These are phyloP conservation scores for Leptinotarsa undecemlineata DNA, from an alignment of 1,140 invertebrate species.

Conservation along the genomic window DNA sequence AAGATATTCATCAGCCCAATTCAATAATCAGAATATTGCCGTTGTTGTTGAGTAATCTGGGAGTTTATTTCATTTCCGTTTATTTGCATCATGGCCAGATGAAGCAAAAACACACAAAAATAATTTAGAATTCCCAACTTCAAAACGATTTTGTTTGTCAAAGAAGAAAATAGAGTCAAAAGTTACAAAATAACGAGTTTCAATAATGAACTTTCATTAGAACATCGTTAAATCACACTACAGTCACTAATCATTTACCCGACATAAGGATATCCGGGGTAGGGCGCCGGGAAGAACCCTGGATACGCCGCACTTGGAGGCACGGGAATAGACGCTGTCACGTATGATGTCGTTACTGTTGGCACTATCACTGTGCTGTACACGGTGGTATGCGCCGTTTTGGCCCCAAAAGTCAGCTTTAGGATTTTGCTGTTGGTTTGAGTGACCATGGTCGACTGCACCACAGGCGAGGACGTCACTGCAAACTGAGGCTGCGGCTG, in stretches of 20 bases:
- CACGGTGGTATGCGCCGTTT: constrained; percentile 83
- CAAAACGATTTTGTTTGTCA: too few species aligned
- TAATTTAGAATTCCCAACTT: too few species aligned
- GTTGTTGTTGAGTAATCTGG: too few species aligned
- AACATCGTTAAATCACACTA: background rate
- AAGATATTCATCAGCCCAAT: too few species aligned
- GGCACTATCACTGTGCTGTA: constrained; percentile 84
- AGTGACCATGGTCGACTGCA: constrained; percentile 78
- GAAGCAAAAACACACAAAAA: too few species aligned
- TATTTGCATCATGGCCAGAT: too few species aligned
- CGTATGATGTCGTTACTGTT: constrained; percentile 78
- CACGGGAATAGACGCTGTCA: constrained; percentile 72
- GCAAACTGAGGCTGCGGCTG: constrained; percentile 67
- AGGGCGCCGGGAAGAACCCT: constrained; percentile 77
- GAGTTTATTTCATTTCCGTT: too few species aligned
- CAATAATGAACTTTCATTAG: too few species aligned
- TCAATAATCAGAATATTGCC: too few species aligned
- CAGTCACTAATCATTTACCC: constrained; percentile 52
- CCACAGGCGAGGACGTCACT: constrained; percentile 78
- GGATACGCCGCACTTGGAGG: constrained; percentile 64
- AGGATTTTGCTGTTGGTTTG: constrained; percentile 80
- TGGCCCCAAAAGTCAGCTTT: constrained; percentile 85
- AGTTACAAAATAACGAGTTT: too few species aligned
- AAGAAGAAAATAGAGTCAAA: too few species aligned
- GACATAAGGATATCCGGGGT: constrained; percentile 72